These are phyloP conservation scores for Macrotus californicus DNA, from an alignment of 2,113 vertebrate species.

Conservation along the genomic window DNA sequence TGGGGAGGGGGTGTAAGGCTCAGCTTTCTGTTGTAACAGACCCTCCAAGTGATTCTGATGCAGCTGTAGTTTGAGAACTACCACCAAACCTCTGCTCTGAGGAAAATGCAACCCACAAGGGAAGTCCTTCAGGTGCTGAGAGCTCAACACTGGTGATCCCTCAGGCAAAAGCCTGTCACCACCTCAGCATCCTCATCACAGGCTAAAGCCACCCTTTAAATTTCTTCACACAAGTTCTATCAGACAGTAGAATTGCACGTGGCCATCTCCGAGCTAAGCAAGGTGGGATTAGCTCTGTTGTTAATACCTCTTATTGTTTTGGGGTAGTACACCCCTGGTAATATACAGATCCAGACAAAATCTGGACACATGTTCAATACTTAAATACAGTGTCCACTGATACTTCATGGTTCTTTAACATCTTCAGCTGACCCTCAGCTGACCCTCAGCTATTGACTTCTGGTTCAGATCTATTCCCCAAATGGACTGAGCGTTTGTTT, in stretches of 20 bases:
- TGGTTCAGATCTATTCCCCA: too few species aligned
- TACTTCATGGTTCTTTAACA: background rate
- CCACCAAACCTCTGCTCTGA: too few species aligned
- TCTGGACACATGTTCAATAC: background rate
- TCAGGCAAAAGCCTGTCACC: background rate
- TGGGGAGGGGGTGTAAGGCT: too few species aligned
- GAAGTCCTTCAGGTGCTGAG: too few species aligned
- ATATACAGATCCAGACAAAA: background rate
- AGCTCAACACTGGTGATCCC: too few species aligned
- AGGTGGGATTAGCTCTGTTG: background rate
- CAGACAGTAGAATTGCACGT: background rate
- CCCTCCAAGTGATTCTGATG: too few species aligned
- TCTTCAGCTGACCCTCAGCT: too few species aligned
- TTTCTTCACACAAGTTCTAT: background rate
- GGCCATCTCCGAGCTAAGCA: background rate
- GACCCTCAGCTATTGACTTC: too few species aligned
- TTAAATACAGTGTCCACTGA: background rate
- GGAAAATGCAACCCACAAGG: too few species aligned
- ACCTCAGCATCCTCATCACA: background rate
- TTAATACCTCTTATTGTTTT: background rate
- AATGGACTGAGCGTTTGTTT: background rate
- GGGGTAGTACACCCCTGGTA: background rate
- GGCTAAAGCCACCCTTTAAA: background rate
- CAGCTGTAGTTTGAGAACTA: too few species aligned
- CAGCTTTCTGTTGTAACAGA: too few species aligned